Percentiles rank a stretch among this genome's conserved stretches.
These are phyloP conservation scores for Ostrea edulis DNA, from an alignment of 1,140 invertebrate genomes.

Conservation along the genomic window DNA sequence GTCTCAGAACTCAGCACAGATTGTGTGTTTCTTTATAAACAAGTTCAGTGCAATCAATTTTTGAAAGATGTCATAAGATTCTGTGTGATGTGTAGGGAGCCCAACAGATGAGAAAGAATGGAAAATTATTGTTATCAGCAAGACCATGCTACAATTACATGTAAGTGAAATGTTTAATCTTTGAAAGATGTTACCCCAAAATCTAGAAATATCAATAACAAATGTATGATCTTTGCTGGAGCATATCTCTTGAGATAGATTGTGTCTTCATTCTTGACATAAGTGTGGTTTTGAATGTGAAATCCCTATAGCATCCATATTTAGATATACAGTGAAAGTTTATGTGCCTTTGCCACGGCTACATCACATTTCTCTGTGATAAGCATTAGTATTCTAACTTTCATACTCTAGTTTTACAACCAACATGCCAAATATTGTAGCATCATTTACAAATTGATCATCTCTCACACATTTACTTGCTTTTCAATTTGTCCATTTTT, in stretches of 20 bases:
- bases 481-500: background rate
- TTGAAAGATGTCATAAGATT: too few species aligned
- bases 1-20: too few species aligned
- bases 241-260: background rate
- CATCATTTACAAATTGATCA: background rate
- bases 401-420: background rate
- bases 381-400: background rate
- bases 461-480: background rate
- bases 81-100: too few species aligned
- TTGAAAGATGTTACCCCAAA: too few species aligned
- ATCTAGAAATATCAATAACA: too few species aligned
- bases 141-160: too few species aligned
- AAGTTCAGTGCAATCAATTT: too few species aligned
- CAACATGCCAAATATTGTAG: background rate
- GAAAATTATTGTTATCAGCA: too few species aligned
- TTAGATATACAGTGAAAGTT: background rate
- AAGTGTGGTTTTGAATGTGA: background rate
- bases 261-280: background rate
- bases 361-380: slow-evolving; percentile 22
- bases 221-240: too few species aligned
- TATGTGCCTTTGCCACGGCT: slow-evolving; percentile 15
- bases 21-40: too few species aligned
- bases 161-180: too few species aligned
- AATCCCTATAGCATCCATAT: background rate
- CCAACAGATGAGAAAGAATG: too few species aligned